Evolutionary conservation across 2,113 vertebrate species (phyloP).

Genomic region (Notothenia rossii): DNA sequence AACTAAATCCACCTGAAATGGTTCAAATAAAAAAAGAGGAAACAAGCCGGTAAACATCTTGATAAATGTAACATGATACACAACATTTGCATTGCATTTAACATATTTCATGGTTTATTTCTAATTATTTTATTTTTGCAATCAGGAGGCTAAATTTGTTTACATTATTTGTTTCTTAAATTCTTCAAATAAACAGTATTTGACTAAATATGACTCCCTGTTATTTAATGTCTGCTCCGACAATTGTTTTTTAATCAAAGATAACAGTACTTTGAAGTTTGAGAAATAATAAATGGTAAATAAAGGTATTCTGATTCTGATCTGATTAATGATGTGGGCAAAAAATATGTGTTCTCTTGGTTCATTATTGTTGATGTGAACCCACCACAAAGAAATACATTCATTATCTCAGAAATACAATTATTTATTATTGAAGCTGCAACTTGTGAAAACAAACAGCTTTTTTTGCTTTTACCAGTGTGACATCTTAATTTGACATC

Average conservation of each 20-base stretch:
- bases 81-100: no score
- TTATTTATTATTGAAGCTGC: conserved; percentile 9
- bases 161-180: no score
- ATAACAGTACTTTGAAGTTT: conserved; percentile 18
- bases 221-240: no score
- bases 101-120: no score
- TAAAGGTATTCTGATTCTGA: no score
- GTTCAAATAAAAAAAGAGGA: background rate
- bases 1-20: background rate
- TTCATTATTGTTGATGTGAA: background rate
- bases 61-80: background rate
- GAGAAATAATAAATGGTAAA: background rate
- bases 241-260: background rate
- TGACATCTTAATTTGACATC: conserved; percentile 11
- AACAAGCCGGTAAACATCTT: no score
- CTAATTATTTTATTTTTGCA: no score
- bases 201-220: no score
- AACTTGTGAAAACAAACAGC: background rate
- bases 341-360: background rate
- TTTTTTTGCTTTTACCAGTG: background rate
- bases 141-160: no score
- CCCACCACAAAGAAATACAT: conserved; percentile 30
- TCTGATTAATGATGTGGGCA: background rate
- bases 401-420: conserved; percentile 15
- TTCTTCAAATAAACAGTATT: no score